A percentile compares a stretch with the other conserved stretches of the same genome.
Conservation (phyloP, 2,797 vertebrate genomes). For the Molossus alvarezi region DNA sequence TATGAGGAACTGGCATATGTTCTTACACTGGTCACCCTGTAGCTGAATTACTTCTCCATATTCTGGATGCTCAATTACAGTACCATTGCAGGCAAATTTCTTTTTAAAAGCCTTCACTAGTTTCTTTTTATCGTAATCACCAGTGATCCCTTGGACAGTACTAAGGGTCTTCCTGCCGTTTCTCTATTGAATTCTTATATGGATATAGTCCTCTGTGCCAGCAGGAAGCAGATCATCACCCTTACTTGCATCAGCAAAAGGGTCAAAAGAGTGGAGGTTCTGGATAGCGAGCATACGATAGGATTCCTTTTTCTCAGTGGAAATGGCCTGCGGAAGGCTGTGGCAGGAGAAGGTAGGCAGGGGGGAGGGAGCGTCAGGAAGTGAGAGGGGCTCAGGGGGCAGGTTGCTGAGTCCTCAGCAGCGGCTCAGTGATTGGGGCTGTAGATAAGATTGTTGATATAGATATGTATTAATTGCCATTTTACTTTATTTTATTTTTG, state of each 20-base stretch:
- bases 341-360: too few species aligned
- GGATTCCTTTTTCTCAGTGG: slow-evolving; percentile 95
- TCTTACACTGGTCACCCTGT: not conserved
- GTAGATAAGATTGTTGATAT: too few species aligned
- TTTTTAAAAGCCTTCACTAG: not conserved
- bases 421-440: too few species aligned
- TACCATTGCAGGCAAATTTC: too few species aligned
- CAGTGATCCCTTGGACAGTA: not conserved
- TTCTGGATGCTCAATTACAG: not conserved
- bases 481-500: too few species aligned
- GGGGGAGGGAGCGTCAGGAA: too few species aligned
- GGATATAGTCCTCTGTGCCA: not conserved
- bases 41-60: not conserved
- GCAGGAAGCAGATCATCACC: not conserved
- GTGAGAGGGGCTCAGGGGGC: too few species aligned
- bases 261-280: not conserved
- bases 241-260: not conserved
- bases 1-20: not conserved
- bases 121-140: not conserved
- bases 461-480: too few species aligned
- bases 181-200: not conserved
- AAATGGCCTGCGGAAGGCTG: slow-evolving; percentile 85
- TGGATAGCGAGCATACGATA: not conserved
- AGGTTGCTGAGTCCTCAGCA: too few species aligned
- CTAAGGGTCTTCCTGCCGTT: not conserved